These are phyloP conservation scores for Hydrozoanthus gracilis DNA, from an alignment of 92 coral and sea anemone genomes.

Conservation along the genomic window DNA sequence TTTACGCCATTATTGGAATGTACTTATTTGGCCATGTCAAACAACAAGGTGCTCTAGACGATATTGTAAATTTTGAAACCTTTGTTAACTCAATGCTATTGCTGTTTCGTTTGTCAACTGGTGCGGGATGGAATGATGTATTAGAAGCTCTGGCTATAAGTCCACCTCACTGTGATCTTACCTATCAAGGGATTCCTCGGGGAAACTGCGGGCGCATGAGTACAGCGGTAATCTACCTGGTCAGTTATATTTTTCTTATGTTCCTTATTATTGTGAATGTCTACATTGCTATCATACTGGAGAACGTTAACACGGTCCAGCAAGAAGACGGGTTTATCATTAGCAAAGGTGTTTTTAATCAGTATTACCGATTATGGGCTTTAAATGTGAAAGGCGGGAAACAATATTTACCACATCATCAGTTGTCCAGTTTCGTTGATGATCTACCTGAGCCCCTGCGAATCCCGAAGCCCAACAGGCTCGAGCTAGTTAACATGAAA, in stretches of 20 bases:
- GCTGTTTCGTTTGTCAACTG: conserved; percentile 86
- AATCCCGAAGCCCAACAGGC: conserved; percentile 76
- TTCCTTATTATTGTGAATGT: conserved; percentile 90
- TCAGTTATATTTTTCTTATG: conserved; percentile 77
- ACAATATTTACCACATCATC: conserved; percentile 73
- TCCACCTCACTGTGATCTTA: conserved; percentile 80
- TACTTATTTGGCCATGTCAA: conserved; percentile 85
- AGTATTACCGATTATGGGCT: conserved; percentile 89
- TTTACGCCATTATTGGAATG: conserved; percentile 95
- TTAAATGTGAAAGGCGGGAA: conserved; percentile 77
- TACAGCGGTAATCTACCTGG: conserved; percentile 74
- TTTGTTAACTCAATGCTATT: conserved; percentile 86
- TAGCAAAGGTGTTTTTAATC: conserved; percentile 81
- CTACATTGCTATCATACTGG: conserved; percentile 92
- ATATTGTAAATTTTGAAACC: conserved; percentile 90
- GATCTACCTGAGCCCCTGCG: conserved; percentile 81
- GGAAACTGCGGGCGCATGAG: conserved; percentile 88
- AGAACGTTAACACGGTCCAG: conserved; percentile 89
- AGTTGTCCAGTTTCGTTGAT: conserved; percentile 78
- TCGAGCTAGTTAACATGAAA: conserved; percentile 69
- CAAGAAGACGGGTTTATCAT: conserved; percentile 87
- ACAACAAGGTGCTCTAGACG: conserved; percentile 82
- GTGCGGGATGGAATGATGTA: conserved; percentile 95
- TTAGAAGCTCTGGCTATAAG: conserved; percentile 77
- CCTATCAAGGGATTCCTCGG: conserved; percentile 57